phyloP scores from a whole-genome alignment of 2,797 vertebrate species.

The Hydrolagus colliei region DNA sequence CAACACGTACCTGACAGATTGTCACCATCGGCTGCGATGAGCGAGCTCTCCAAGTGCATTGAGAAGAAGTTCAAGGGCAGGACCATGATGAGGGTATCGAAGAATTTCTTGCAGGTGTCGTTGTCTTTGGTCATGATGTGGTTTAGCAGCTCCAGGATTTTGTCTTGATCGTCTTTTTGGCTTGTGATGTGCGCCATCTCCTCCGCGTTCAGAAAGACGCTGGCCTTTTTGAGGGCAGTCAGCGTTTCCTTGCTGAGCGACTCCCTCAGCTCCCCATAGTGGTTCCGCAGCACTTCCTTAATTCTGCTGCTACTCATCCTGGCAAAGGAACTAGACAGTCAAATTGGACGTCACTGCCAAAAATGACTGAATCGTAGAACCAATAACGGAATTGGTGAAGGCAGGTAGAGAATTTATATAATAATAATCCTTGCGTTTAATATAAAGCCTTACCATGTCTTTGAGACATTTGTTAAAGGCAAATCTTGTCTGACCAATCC shows the following conservation, averaged over 20 bases:
- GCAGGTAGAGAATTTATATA: no score
- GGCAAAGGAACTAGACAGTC: conserved; percentile 44
- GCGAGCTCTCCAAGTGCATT: conserved; percentile 61
- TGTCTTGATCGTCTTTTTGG: neutral
- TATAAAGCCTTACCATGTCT: no score
- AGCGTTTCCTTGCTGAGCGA: conserved; percentile 47
- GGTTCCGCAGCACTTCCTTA: conserved; percentile 40
- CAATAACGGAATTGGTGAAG: no score
- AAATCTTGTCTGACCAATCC: no score
- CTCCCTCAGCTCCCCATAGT: conserved; percentile 51
- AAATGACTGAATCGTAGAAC: neutral
- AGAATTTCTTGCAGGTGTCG: conserved; percentile 56
- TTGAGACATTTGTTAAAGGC: no score
- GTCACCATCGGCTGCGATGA: conserved; percentile 60
- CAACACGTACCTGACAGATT: conserved; percentile 31
- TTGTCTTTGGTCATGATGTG: conserved; percentile 44
- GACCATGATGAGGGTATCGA: conserved; percentile 52
- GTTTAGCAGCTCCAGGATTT: conserved; percentile 47
- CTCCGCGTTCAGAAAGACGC: conserved; percentile 42
- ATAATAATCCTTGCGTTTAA: no score
- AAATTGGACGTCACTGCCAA: neutral
- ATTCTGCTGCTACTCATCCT: conserved; percentile 39
- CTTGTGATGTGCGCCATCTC: conserved; percentile 12
- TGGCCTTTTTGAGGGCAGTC: conserved; percentile 45
- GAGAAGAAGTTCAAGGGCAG: conserved; percentile 63